phyloP scores from a whole-genome alignment of 2,113 vertebrate genomes.

The Todiramphus saurophagus region DNA sequence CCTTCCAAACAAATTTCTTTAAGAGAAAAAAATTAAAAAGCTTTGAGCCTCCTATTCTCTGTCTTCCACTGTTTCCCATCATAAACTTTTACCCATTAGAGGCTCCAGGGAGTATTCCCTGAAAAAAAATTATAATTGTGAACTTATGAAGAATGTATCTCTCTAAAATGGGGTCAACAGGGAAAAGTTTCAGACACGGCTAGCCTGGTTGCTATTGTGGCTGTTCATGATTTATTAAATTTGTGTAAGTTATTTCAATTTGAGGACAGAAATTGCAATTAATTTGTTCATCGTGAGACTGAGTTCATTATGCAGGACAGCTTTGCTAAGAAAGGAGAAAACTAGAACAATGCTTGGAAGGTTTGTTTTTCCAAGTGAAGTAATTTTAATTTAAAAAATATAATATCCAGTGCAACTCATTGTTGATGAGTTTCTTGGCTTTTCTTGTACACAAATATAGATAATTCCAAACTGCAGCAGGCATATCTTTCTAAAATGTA shows the following conservation, averaged over 20 bases:
- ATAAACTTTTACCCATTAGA: background rate
- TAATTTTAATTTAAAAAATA: background rate
- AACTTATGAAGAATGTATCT: background rate
- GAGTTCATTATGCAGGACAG: background rate
- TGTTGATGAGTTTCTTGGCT: background rate
- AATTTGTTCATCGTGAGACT: background rate
- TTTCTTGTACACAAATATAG: background rate
- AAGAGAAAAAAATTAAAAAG: background rate
- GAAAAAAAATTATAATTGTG: background rate
- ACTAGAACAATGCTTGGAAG: background rate
- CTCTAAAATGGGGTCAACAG: background rate
- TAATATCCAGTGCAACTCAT: background rate
- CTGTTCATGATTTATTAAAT: background rate
- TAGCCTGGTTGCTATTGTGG: background rate
- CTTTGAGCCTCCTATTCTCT: background rate
- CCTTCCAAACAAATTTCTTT: background rate
- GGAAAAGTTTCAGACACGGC: background rate
- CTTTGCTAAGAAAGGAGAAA: constrained; percentile 12
- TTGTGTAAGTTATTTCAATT: background rate
- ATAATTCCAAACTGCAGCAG: background rate
- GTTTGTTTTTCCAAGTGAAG: background rate
- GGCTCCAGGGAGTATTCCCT: background rate
- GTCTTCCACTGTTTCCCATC: background rate
- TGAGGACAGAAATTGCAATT: background rate
- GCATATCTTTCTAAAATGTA: background rate